Percentiles rank a stretch among this genome's conserved stretches.
Conservation (phyloP, 53 echinoderm and acorn worm genomes). For the Paelopatides confundens region DNA sequence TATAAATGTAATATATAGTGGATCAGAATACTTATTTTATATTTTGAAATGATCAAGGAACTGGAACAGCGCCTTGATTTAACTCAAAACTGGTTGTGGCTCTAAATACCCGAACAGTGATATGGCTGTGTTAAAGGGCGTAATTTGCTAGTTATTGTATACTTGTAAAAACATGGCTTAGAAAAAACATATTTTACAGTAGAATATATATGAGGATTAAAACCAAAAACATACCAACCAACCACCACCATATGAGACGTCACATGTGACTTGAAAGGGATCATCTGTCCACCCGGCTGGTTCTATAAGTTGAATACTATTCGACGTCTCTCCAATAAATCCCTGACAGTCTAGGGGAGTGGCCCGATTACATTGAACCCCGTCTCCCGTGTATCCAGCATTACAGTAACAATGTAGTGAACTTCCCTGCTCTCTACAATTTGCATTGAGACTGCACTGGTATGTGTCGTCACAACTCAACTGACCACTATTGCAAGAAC, state of each 20-base stretch:
- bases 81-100: too few relatives aligned
- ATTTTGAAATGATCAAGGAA: too few relatives aligned
- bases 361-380: neutral
- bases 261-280: neutral
- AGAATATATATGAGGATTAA: neutral
- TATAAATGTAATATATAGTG: too few relatives aligned
- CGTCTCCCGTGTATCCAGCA: neutral
- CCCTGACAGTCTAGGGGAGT: neutral
- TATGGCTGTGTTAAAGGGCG: too few relatives aligned
- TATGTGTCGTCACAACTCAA: neutral
- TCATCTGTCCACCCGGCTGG: neutral
- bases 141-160: too few relatives aligned
- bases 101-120: too few relatives aligned
- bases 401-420: neutral
- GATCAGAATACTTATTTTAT: too few relatives aligned
- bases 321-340: neutral
- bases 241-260: neutral
- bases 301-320: neutral
- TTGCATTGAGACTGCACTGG: neutral
- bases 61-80: too few relatives aligned
- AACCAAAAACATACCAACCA: neutral
- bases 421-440: neutral
- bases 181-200: too few relatives aligned
- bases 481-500: neutral
- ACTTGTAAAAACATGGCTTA: too few relatives aligned